A percentile compares a stretch with the other conserved stretches of the same genome.
Evolutionary conservation across 1,140 invertebrate species (phyloP).

Genomic region (Drosophila rhopaloa): DNA sequence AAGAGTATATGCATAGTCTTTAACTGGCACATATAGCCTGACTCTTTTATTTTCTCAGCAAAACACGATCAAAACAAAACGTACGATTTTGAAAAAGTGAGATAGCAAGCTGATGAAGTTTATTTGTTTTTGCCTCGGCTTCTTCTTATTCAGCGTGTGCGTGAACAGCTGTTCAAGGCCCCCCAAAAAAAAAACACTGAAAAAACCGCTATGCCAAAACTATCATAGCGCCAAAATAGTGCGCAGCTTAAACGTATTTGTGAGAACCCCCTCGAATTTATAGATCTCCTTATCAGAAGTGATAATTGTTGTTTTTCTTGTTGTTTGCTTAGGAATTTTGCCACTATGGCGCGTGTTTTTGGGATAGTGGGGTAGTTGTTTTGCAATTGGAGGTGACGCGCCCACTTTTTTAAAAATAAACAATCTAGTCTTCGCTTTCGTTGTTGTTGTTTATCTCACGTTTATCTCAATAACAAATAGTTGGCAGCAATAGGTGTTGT

Average conservation of each 20-base stretch:
- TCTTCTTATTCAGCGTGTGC: constrained; percentile 35
- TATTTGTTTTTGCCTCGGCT: constrained; percentile 34
- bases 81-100: constrained; percentile 79
- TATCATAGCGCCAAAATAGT: constrained; percentile 43
- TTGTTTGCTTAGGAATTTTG: constrained; percentile 11
- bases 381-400: constrained; percentile 43
- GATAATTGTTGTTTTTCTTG: constrained; percentile 26
- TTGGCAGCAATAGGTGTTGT: constrained; percentile 57
- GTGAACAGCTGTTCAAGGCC: constrained; percentile 72
- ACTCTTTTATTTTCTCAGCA: constrained; percentile 26
- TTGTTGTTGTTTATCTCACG: constrained; percentile 61
- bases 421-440: constrained; percentile 14
- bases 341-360: constrained; percentile 44
- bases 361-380: constrained; percentile 12
- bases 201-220: constrained; percentile 12
- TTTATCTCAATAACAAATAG: constrained; percentile 62
- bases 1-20: constrained; percentile 6
- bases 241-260: constrained; percentile 52
- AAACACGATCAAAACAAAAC: constrained; percentile 77
- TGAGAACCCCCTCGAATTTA: constrained; percentile 31
- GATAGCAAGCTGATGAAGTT: constrained; percentile 56
- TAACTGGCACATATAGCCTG: not conserved
- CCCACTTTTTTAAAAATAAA: constrained; percentile 68
- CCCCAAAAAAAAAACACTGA: constrained; percentile 1
- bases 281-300: constrained; percentile 42